Conservation (phyloP, 2,888 invertebrate species). For the Xestia c-nigrum region DNA sequence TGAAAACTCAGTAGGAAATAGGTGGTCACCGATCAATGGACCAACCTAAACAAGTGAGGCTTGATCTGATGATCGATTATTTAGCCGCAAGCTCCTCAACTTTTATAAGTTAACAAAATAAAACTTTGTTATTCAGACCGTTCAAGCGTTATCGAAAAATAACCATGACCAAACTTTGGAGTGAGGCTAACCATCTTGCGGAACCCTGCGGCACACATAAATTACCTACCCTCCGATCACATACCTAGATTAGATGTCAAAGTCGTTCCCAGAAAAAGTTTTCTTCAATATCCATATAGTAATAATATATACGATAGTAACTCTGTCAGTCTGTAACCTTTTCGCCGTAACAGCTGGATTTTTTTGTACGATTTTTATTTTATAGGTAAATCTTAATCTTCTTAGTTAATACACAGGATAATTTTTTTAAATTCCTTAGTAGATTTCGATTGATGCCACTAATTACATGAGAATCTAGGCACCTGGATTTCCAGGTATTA, state of each 20-base stretch:
- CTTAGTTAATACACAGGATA: neutral
- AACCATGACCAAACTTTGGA: slow-evolving; percentile 32
- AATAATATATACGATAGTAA: neutral
- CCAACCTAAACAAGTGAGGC: neutral
- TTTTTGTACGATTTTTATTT: neutral
- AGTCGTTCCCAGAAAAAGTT: slow-evolving; percentile 38
- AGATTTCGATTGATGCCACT: neutral
- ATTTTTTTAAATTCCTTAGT: neutral
- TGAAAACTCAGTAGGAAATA: neutral
- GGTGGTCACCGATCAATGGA: neutral
- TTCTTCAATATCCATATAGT: slow-evolving; percentile 29
- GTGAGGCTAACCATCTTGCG: slow-evolving; percentile 20
- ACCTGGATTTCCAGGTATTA: too few relatives aligned
- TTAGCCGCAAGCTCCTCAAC: neutral
- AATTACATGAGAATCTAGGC: too few relatives aligned
- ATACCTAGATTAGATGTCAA: slow-evolving; percentile 37
- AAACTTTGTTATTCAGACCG: neutral
- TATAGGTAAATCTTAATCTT: neutral
- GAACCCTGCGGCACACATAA: slow-evolving; percentile 40
- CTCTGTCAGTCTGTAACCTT: neutral
- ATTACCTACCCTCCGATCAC: slow-evolving; percentile 29
- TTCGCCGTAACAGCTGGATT: neutral
- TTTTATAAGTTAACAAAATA: neutral
- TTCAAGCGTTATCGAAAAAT: neutral
- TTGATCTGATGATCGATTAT: neutral